These are phyloP conservation scores for Lamprologus lemairii DNA, from an alignment of 2,113 vertebrate genomes.

Conservation along the genomic window DNA sequence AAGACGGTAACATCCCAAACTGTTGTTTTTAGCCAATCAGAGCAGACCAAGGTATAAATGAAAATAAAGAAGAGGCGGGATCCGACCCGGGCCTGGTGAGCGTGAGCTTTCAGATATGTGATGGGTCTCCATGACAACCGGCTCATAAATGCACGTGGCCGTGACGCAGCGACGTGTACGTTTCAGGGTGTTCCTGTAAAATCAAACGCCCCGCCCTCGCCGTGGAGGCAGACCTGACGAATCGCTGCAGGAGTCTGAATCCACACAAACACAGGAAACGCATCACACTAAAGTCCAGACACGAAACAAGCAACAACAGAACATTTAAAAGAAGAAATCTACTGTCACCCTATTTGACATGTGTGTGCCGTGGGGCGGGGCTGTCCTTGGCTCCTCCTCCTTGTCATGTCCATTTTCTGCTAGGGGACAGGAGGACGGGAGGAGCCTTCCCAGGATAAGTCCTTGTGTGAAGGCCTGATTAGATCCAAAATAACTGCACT, in stretches of 20 bases:
- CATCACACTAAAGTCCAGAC: neutral
- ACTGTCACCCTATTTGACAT: neutral
- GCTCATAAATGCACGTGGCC: neutral
- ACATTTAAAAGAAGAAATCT: neutral
- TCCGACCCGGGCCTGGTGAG: neutral
- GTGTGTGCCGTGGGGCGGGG: neutral
- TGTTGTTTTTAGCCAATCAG: neutral
- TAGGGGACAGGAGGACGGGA: neutral
- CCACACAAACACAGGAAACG: neutral
- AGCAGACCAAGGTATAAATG: neutral
- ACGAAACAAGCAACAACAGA: neutral
- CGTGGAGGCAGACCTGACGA: neutral
- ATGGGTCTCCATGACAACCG: neutral
- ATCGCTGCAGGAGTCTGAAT: neutral
- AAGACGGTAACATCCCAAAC: neutral
- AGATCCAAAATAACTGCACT: slow-evolving; percentile 47
- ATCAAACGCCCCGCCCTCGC: neutral
- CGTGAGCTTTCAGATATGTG: neutral
- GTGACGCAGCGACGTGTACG: neutral
- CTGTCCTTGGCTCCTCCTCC: neutral
- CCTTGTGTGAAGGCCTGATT: slow-evolving; percentile 16
- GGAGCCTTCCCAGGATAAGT: slow-evolving; percentile 39
- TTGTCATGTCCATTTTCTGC: slow-evolving; percentile 10
- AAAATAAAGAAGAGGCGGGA: neutral
- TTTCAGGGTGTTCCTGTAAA: neutral